Percentiles rank a stretch among this genome's conserved stretches.
phyloP scores from a whole-genome alignment of 2,113 vertebrate species.

The Hydrochoerus hydrochaeris region DNA sequence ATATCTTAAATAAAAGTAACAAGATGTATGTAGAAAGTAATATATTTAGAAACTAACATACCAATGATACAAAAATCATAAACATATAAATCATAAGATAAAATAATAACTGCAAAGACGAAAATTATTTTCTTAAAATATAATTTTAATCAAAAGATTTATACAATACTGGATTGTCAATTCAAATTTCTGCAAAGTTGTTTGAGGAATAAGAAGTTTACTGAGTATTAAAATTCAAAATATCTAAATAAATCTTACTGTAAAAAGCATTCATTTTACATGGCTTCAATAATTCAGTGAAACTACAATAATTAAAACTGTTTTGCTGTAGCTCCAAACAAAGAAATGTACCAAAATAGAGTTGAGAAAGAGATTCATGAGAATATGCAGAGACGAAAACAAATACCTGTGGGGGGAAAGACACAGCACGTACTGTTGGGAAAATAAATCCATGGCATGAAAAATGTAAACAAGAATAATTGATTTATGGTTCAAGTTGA shows the following conservation, averaged over 20 bases:
- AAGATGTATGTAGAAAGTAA: neutral
- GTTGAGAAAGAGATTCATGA: neutral
- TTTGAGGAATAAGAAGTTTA: neutral
- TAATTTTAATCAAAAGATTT: neutral
- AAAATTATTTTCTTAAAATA: neutral
- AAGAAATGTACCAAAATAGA: neutral
- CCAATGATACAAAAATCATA: neutral
- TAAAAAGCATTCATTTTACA: neutral
- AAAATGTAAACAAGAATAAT: neutral
- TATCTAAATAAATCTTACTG: neutral
- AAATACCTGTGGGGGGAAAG: neutral
- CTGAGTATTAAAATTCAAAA: neutral
- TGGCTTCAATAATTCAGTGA: neutral
- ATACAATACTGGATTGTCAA: neutral
- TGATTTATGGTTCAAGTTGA: neutral
- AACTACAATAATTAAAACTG: neutral
- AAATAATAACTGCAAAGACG: neutral
- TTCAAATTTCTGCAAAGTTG: neutral
- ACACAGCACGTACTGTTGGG: neutral
- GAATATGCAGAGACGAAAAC: neutral
- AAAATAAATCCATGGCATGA: neutral
- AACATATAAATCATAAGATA: neutral
- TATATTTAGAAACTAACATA: neutral
- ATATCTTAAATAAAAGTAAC: neutral
- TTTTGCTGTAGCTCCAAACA: neutral